Base-by-base conservation (phyloP, 2,888 invertebrate species). In the Lysandra coridon region DNA sequence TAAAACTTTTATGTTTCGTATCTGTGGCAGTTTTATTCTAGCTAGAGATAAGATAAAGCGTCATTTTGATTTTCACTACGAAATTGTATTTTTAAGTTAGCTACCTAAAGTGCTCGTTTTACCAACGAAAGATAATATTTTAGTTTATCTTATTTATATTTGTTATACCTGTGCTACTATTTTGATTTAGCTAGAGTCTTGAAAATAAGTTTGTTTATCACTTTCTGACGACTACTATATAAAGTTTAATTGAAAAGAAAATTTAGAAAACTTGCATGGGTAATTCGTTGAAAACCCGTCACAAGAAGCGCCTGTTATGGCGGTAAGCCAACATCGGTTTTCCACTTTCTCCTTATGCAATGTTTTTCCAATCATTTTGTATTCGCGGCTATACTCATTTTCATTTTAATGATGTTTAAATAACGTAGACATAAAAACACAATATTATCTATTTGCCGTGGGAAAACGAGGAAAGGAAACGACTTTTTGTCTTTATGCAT, bases 261-360 rank as follows among this genome's bases (percentile, higher is more conserved):
- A 69, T 76, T 33, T 17, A 76, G 76, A 57, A 76, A 57, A 23
- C 33, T 57, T 76, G 76, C 76, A 33, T 53, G 33, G n/a, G 30
- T 76, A 30, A 57, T 77, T 77, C 74, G 23, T 76, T 78, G 17
- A 73, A 40, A 57, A 37, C 53, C 12, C 30, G 76, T 53, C 76
- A 76, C 57, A 76, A 57, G 57, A 37, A 79, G 33, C 57, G 44
- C 76, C 69, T 49, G 80, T 83, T 83, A 84, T 83, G 85, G 84
- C 83, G 84, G 85, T 86, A 86, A 87, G 87, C 85, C 86, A 87
- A 86, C 89, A 90, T 85, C 80, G 84, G 85, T 87, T 90, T 89
- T 86, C 88, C 88, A 86, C 91, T 94, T 93, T 93, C 92, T 87
- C 87, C 85, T 91, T 91, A 87, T 88, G 87, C 85, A 87, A 88